Evolutionary conservation across 2,113 vertebrate genomes (phyloP).

Genomic region (Leucopsar rothschildi): DNA sequence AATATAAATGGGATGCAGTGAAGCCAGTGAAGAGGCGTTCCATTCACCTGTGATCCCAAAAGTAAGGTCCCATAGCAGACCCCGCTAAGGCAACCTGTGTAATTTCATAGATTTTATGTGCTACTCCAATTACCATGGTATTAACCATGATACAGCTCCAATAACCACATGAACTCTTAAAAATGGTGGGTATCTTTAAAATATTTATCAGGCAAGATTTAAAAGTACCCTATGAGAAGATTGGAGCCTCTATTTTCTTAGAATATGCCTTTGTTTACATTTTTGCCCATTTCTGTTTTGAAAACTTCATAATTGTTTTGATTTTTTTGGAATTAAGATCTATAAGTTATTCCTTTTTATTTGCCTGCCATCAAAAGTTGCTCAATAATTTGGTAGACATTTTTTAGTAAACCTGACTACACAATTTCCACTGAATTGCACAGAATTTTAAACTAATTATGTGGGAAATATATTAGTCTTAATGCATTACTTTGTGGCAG

Average conservation of each 20-base stretch:
- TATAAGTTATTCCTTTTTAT: not conserved
- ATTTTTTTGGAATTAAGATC: not conserved
- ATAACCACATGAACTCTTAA: not conserved
- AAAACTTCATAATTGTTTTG: not conserved
- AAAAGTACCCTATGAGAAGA: not conserved
- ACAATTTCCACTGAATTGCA: not conserved
- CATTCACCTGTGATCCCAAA: not conserved
- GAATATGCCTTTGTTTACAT: not conserved
- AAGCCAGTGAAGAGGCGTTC: not conserved
- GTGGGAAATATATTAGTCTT: not conserved
- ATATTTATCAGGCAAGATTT: not conserved
- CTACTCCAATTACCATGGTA: not conserved
- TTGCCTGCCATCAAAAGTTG: not conserved
- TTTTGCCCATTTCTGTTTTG: not conserved
- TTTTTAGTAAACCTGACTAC: not conserved
- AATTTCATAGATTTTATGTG: not conserved
- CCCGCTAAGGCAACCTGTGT: fast-evolving
- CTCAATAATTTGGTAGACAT: not conserved
- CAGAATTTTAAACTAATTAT: not conserved
- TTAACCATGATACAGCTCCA: not conserved
- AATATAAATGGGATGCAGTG: not conserved
- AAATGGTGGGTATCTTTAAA: not conserved
- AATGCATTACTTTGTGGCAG: not conserved
- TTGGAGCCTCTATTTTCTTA: not conserved
- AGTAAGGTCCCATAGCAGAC: not conserved